Base-by-base conservation (phyloP, 2,797 vertebrate species). In the Sebastes goodei region DNA sequence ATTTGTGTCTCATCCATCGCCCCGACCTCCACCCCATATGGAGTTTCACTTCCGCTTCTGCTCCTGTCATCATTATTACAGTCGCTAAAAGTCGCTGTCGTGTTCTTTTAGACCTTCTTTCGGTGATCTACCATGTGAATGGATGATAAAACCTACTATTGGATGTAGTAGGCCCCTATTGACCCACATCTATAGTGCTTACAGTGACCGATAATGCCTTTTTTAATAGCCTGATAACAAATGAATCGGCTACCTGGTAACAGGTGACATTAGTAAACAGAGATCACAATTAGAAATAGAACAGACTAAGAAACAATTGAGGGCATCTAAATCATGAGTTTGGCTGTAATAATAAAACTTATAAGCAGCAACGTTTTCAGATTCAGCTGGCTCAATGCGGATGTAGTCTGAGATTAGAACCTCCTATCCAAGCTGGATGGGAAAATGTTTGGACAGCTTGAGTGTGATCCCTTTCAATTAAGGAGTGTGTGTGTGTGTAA, bases 381-480 rank as follows among this genome's bases (percentile, higher is more conserved):
- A 35, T 61, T 17, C 2, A 77, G 35, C 11, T n/a, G 68, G 21
- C 20, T 63, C 64, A 32, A 14, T 20, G 35, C 20, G 35, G 20
- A 53, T 25, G 53, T 14, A 23, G 25, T 23, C 21, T 4, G 60
- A 60, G 59, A 12, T 49, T 52, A 4, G 7, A 29, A 11, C 25
- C 55, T 33, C 9, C 25, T 27, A 5, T 60, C 38, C 23, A 7
- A 60, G 42, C 66, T 76, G 82, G 62, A 76, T 10, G 53, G 6
- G 63, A 30, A 63, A 80, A 23, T 61, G 64, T 73, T 75, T 75
- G 42, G 65, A 74, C 82, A 68, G 71, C 76, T 80, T 49, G 67
- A 71, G 21, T 12, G 67, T 2, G 15, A 69, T 52, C 42, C 32
- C 27, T 32, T 68, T 73, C 23, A 55, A 14, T 70, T 29, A 62